Conservation (phyloP, 2,888 invertebrate genomes). For the Criorhina ranunculi region DNA sequence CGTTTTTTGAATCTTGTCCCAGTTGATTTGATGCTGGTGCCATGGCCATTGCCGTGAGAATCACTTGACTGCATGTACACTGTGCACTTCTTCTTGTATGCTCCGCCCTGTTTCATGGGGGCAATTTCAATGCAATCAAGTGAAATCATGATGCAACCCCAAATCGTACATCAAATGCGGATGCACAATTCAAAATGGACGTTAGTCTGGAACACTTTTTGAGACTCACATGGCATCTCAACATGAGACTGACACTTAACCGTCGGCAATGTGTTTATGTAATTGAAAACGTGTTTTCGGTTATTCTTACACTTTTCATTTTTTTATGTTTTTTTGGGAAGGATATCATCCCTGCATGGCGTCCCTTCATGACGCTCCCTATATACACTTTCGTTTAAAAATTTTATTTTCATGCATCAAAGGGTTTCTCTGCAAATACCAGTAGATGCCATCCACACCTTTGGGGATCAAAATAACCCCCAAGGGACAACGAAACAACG, state of each 20-base stretch:
- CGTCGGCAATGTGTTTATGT: conserved; percentile 50
- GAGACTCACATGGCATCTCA: conserved; percentile 66
- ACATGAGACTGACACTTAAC: conserved; percentile 60
- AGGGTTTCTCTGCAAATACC: conserved; percentile 34
- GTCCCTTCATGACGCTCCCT: conserved; percentile 16
- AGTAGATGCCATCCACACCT: conserved; percentile 64
- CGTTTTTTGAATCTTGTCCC: conserved; percentile 45
- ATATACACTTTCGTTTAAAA: conserved; percentile 5
- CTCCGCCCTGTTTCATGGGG: conserved; percentile 64
- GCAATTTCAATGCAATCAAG: conserved; percentile 30
- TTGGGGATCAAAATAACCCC: conserved; percentile 62
- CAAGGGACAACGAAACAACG: conserved; percentile 43
- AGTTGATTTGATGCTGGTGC: conserved; percentile 54
- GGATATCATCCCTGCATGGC: conserved; percentile 61
- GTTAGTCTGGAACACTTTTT: conserved; percentile 25
- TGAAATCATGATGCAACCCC: conserved; percentile 54
- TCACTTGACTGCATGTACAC: conserved; percentile 10
- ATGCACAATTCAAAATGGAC: conserved; percentile 66
- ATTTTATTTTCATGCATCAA: conserved; percentile 62
- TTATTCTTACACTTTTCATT: conserved; percentile 30
- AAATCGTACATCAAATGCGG: conserved; percentile 52
- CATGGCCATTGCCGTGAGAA: conserved; percentile 38
- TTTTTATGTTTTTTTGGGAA: conserved; percentile 11
- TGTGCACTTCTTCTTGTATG: conserved; percentile 50
- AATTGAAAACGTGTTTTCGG: conserved; percentile 57